These are phyloP conservation scores for Catagonus wagneri DNA, from an alignment of 2,113 vertebrate genomes.

Conservation along the genomic window DNA sequence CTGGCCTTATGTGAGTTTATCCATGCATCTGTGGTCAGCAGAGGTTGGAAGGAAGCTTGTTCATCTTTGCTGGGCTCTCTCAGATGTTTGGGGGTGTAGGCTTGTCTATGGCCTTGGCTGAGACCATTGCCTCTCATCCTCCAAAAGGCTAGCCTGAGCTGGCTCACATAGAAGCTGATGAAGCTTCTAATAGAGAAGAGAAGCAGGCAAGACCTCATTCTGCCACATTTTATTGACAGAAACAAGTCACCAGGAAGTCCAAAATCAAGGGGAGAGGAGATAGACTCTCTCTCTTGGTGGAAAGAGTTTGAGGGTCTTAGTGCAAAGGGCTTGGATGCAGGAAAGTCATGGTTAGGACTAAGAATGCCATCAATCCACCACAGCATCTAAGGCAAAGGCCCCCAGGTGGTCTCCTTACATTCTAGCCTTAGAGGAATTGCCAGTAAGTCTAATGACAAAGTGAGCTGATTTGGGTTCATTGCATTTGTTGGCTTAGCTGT, in stretches of 20 bases:
- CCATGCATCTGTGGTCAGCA: background rate
- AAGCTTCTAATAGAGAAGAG: background rate
- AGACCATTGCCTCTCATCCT: background rate
- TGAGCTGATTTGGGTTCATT: background rate
- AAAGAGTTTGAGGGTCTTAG: background rate
- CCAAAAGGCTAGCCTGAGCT: background rate
- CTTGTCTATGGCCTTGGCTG: background rate
- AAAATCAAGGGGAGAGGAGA: background rate
- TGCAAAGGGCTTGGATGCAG: background rate
- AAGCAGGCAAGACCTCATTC: background rate
- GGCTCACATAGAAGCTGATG: background rate
- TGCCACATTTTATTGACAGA: background rate
- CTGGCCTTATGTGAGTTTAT: background rate
- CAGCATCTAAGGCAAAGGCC: background rate
- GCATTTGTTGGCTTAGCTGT: background rate
- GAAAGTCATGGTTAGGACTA: background rate
- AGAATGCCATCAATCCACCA: background rate
- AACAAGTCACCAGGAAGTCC: background rate
- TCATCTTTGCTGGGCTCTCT: background rate
- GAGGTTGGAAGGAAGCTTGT: background rate
- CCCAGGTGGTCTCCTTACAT: background rate
- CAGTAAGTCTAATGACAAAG: background rate
- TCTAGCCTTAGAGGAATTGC: slow-evolving; percentile 11
- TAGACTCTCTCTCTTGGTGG: background rate
- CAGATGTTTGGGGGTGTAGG: background rate